phyloP scores from a whole-genome alignment of 2,888 invertebrate genomes.

The Patella caerulea region DNA sequence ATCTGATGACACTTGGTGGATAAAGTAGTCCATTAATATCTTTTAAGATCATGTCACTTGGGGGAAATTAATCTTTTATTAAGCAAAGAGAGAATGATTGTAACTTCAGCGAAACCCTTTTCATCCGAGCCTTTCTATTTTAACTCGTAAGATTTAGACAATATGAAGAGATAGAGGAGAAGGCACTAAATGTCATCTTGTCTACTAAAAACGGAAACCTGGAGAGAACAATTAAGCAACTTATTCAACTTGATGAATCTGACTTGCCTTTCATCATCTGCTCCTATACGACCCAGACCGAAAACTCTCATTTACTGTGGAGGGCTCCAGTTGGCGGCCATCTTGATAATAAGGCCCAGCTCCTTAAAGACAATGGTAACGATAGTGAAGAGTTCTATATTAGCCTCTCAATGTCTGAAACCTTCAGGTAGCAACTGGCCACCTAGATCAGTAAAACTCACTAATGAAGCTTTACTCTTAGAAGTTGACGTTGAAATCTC shows the following conservation, averaged over 20 bases:
- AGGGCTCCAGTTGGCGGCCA: conserved; percentile 12
- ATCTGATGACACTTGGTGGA: background rate
- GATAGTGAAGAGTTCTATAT: conserved; percentile 7
- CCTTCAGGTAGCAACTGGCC: conserved; percentile 10
- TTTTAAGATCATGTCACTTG: background rate
- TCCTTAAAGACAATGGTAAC: conserved; percentile 5
- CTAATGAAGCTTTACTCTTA: conserved; percentile 10
- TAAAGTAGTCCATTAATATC: conserved; percentile 8
- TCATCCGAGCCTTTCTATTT: conserved; percentile 6
- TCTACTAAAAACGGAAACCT: background rate
- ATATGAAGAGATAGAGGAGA: background rate
- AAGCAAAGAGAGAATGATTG: conserved; percentile 1
- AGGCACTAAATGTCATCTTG: conserved; percentile 5
- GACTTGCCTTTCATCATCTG: conserved; percentile 3
- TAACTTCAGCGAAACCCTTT: background rate
- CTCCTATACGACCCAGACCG: background rate
- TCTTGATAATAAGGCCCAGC: conserved; percentile 3
- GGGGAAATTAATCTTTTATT: conserved; percentile 5
- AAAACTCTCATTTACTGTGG: background rate
- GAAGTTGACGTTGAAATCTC: conserved; percentile 9
- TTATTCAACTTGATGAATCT: background rate
- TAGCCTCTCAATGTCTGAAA: conserved; percentile 1
- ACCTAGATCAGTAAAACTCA: conserved; percentile 11
- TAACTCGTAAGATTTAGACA: conserved; percentile 11
- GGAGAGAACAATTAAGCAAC: conserved; percentile 7